Percentiles rank a stretch among this genome's conserved stretches.
Evolutionary conservation across 2,797 vertebrate species (phyloP).

Genomic region (Champsocephalus esox): DNA sequence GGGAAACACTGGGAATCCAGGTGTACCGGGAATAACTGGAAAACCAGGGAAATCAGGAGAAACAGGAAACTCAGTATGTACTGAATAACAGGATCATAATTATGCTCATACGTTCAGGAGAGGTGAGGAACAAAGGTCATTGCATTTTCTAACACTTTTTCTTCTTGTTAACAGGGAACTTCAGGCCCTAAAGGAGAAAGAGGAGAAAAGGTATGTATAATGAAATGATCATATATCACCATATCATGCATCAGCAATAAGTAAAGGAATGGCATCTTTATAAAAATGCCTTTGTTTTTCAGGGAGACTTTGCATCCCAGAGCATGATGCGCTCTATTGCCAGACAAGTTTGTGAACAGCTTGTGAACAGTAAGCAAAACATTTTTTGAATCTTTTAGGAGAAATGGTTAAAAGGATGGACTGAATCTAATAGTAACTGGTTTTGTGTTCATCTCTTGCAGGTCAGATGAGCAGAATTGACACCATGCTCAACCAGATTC

Average conservation of each 20-base stretch:
- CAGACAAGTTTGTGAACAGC: slow-evolving; percentile 99
- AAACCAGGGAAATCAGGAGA: slow-evolving; percentile 95
- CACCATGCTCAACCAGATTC: slow-evolving; percentile 98
- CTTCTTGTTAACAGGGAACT: slow-evolving; percentile 85
- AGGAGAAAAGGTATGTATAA: slow-evolving; percentile 92
- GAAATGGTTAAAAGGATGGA: background rate
- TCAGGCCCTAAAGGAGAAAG: slow-evolving; percentile 96
- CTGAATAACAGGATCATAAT: background rate
- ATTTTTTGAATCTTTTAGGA: background rate
- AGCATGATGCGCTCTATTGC: slow-evolving; percentile 98
- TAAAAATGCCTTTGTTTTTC: slow-evolving; percentile 61
- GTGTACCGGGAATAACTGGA: slow-evolving; percentile 92
- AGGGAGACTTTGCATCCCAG: slow-evolving; percentile 98
- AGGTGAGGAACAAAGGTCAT: background rate
- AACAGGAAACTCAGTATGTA: slow-evolving; percentile 90
- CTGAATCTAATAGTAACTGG: background rate
- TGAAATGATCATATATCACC: background rate
- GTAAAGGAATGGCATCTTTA: background rate
- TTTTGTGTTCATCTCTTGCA: slow-evolving; percentile 58
- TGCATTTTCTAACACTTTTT: slow-evolving; percentile 30
- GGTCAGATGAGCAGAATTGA: slow-evolving; percentile 97
- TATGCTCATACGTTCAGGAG: background rate
- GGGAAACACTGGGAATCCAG: slow-evolving; percentile 94
- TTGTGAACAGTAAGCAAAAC: slow-evolving; percentile 92
- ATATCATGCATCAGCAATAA: background rate